phyloP scores from a whole-genome alignment of 1,140 invertebrate species.

The Aphidius ervi region DNA sequence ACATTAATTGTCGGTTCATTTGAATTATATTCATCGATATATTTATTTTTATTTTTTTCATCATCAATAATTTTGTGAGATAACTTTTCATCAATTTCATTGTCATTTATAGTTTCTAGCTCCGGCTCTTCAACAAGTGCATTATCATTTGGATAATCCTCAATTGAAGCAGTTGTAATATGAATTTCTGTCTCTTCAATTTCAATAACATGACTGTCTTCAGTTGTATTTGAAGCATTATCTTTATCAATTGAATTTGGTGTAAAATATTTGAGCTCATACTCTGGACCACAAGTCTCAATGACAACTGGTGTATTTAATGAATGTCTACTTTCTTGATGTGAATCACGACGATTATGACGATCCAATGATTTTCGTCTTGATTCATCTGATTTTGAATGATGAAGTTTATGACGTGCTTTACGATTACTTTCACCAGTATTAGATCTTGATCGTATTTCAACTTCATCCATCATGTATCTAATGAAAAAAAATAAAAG shows the following conservation, averaged over 20 bases:
- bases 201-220: constrained; percentile 37
- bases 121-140: constrained; percentile 46
- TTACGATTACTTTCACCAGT: constrained; percentile 41
- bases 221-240: constrained; percentile 35
- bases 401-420: constrained; percentile 40
- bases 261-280: constrained; percentile 46
- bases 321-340: constrained; percentile 41
- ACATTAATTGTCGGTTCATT: neutral
- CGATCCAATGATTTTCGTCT: constrained; percentile 45
- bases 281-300: constrained; percentile 33
- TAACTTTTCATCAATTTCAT: constrained; percentile 15
- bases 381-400: constrained; percentile 48
- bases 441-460: constrained; percentile 38
- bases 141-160: constrained; percentile 35
- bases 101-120: constrained; percentile 40
- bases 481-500: constrained; percentile 14
- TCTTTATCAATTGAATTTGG: constrained; percentile 39
- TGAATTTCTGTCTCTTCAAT: constrained; percentile 32
- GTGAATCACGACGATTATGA: constrained; percentile 36
- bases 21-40: neutral
- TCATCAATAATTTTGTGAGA: neutral
- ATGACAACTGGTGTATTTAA: constrained; percentile 40
- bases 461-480: constrained; percentile 37
- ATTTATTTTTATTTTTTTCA: neutral
- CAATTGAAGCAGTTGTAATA: constrained; percentile 21